Base-by-base conservation (phyloP, 1,140 invertebrate genomes). In the Holotrichia oblita region DNA sequence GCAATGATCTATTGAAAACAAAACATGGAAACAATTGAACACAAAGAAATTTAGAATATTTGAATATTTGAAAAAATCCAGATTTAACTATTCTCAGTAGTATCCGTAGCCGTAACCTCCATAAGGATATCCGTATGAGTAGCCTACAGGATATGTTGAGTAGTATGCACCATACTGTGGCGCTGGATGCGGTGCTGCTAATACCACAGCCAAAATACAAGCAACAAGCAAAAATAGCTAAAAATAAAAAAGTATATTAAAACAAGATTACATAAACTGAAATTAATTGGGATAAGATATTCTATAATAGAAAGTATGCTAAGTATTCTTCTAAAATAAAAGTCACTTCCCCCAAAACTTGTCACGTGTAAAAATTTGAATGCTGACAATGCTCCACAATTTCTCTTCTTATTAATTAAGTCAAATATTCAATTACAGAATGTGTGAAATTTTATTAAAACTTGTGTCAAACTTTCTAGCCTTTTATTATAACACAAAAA, bases 41-140 rank as follows among this genome's bases (percentile, higher is more conserved):
- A 17, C 12, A 55, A 55, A 17, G 12, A 55, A 14, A 20, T 55
- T 55, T 34, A 34, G 27, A 34, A 34, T 2, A 34, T 34, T 34
- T 34, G 27, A 34, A 34, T 34, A 34, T 34, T 34, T 34, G 27
- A 34, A 34, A 34, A 1, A 4, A 34, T 34, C 27, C 27, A 34
- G 27, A 34, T 34, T 34, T 34, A 34, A 34, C 27, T 34, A 34
- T 34, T 34, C 27, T 34, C 14, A 55, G 48, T 55, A 55, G n/a
- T n/a, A 10, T n/a, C 22, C 20, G 24, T 69, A 69, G 20, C 61
- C 61, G 24, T 69, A 69, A 14, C 27, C 20, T 4, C 7, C 12
- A 22, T 69, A 69, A 12, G 61, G 61, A 69, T 69, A 69, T 8
- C 61, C 61, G 22, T 69, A 69, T 27, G 17, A 17, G 22, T 69